Base-by-base conservation (phyloP, 1,140 invertebrate genomes). In the Papilio dardanus region DNA sequence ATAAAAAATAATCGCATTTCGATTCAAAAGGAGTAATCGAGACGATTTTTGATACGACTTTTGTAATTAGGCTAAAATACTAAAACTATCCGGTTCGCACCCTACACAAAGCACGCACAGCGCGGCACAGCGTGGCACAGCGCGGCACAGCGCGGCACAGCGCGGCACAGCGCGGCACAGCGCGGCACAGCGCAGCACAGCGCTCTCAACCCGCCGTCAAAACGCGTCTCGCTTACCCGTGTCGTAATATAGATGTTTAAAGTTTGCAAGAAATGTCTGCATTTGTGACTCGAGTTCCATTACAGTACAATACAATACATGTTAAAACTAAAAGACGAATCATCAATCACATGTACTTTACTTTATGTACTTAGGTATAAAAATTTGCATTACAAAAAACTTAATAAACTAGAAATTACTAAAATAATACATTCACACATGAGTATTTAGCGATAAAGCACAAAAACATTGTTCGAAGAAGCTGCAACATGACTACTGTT, bases 381-480 rank as follows among this genome's bases (percentile, higher is more conserved):
- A 85, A 88, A 86, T 77, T 89, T 88, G 90, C 89, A 91, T 90
- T 88, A 87, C 86, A 83, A 83, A 85, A 81, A 76, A 81, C 86
- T 83, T 88, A 89, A 71, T 86, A 87, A 87, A 84, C 85, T 88
- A 90, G 85, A 81, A 79, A 82, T 80, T 75, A 86, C 86, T 88
- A 91, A 89, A 84, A 87, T 87, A 85, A 92, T 81, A 87, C 88
- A 92, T 91, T 87, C 89, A 92, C 89, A 86, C 89, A 90, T 92
- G 92, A 92, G 92, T 93, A 93, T 93, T 93, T 87, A 88, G 88
- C 90, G 83, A 85, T 92, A 93, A 92, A 93, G 90, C 90, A 91
- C 87, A 88, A 91, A 88, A 84, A 62, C 79, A 79, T 91, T 93
- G 92, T 91, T 93, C 91, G 79, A 92, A 58, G 71, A 73, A 93